A percentile compares a stretch with the other conserved stretches of the same genome.
Evolutionary conservation across 2,888 invertebrate genomes (phyloP).

Genomic region (Apeira syringaria): DNA sequence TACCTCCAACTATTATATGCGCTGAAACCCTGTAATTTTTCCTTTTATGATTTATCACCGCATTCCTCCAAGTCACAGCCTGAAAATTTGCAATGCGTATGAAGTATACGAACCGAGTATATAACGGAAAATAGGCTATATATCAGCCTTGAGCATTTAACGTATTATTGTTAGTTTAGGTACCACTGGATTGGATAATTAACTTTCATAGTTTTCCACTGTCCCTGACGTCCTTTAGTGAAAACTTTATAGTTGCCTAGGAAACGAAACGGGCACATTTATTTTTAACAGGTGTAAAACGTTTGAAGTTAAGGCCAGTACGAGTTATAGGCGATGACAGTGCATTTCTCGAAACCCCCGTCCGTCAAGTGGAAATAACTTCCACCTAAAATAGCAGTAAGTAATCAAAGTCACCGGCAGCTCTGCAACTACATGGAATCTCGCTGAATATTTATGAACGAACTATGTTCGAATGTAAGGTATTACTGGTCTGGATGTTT

Average conservation of each 20-base stretch:
- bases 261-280: no score
- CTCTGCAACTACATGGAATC: slow-evolving; percentile 22
- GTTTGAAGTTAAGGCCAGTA: no score
- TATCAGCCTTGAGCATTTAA: slow-evolving; percentile 31
- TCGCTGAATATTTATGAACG: slow-evolving; percentile 35
- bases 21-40: slow-evolving; percentile 32
- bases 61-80: slow-evolving; percentile 27
- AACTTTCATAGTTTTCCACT: no score
- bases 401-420: slow-evolving; percentile 5
- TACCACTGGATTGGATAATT: neutral
- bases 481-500: slow-evolving; percentile 29
- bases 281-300: no score
- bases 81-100: slow-evolving; percentile 54
- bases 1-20: slow-evolving; percentile 8
- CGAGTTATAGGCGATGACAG: no score
- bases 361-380: no score
- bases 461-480: slow-evolving; percentile 25
- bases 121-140: slow-evolving; percentile 29
- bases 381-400: no score
- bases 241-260: no score
- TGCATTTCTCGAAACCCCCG: no score
- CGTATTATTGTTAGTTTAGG: slow-evolving; percentile 28
- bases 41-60: slow-evolving; percentile 30
- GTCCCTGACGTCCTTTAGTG: no score
- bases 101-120: slow-evolving; percentile 23